Conservation (phyloP, 1,140 invertebrate genomes). For the Sipha flava region DNA sequence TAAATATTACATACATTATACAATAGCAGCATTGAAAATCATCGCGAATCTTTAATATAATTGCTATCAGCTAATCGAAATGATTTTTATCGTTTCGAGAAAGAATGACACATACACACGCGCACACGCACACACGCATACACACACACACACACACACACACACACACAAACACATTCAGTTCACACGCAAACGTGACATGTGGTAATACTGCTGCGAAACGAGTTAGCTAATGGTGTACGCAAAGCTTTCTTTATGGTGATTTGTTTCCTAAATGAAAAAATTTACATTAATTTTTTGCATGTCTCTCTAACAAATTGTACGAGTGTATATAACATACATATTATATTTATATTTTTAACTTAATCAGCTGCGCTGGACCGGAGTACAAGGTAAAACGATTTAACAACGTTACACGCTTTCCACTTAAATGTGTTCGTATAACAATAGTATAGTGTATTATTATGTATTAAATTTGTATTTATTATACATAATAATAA, state of each 20-base stretch:
- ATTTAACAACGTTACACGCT: slow-evolving; percentile 9
- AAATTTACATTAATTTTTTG: background rate
- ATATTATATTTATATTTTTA: background rate
- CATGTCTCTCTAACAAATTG: background rate
- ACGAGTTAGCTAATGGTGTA: background rate
- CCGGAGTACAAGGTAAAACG: background rate
- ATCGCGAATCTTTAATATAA: background rate
- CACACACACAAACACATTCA: background rate
- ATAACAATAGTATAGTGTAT: background rate
- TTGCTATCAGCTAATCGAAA: background rate
- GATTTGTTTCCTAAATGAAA: background rate
- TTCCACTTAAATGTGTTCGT: background rate
- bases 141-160: background rate
- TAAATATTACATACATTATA: background rate
- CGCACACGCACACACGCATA: background rate
- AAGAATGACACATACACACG: background rate
- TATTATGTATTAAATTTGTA: no score
- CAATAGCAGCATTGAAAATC: background rate
- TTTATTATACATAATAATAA: no score
- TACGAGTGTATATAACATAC: background rate
- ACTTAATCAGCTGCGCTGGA: background rate
- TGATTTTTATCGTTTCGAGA: background rate
- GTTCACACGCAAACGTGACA: background rate
- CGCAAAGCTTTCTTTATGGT: slow-evolving; percentile 6
- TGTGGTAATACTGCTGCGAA: background rate